Base-by-base conservation (phyloP, 2,888 invertebrate species). In the Noctua janthina region DNA sequence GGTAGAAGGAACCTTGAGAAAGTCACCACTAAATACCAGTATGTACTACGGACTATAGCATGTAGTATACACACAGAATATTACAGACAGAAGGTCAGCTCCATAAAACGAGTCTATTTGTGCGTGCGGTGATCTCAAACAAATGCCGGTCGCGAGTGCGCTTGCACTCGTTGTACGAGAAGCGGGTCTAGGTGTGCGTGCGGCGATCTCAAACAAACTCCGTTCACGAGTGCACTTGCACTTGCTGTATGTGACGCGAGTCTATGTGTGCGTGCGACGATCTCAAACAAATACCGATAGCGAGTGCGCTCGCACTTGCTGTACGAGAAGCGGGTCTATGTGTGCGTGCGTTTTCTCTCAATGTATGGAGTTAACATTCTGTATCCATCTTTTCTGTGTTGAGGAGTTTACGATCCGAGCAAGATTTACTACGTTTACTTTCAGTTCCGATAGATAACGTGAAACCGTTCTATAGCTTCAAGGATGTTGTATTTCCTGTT, bases 351-450 rank as follows among this genome's bases (percentile, higher is more conserved):
- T 29, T 49, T 64, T 23, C 3, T 0, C 2, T 59, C n/a, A 7
- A 17, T 7, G 17, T 17, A 13, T 29, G 17, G 20, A 49, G n/a
- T 7, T 5, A 5, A 39, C 13, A 10, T 67, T 81, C 74, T 80
- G 64, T 23, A 46, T 1, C 0, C 49, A 23, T 43, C 10, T 80
- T 5, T 59, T 49, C 7, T 73, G 13, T 72, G 29, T 29, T 11
- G 8, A 71, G 2, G 1, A 71, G 54, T 79, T 83, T 84, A 84
- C 73, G 79, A 79, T 51, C 35, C 17, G 20, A 62, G 59, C 13
- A 23, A 83, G 51, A 84, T 84, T 83, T 79, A 79, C 74, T 59
- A 46, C 66, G 73, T 83, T 82, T 83, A 83, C 69, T 54, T 72
- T 54, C 20, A 29, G 79, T 74, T 46, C 70, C 79, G 10, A 84